Evolutionary conservation across 2,888 invertebrate species (phyloP).

Genomic region (Drosophila ustulata): DNA sequence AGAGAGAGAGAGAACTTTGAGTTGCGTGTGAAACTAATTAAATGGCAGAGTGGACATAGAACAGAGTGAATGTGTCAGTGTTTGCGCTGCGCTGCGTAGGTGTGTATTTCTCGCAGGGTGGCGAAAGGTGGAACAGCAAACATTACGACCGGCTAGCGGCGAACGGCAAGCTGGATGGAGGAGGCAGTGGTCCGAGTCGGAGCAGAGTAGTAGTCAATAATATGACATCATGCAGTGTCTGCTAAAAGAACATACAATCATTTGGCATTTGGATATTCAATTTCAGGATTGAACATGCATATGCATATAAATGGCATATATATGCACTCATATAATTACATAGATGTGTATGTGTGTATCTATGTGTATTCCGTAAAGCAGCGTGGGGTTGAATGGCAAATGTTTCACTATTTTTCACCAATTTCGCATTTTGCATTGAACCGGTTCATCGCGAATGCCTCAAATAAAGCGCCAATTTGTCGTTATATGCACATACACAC

Average conservation of each 20-base stretch:
- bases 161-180: conserved; percentile 12
- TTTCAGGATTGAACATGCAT: conserved; percentile 12
- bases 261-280: background rate
- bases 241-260: conserved; percentile 8
- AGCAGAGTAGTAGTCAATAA: conserved; percentile 7
- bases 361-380: conserved; percentile 18
- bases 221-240: conserved; percentile 40
- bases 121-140: conserved; percentile 46
- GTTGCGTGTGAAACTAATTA: conserved; percentile 26
- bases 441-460: conserved; percentile 31
- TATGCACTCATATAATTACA: background rate
- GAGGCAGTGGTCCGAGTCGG: background rate
- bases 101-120: conserved; percentile 12
- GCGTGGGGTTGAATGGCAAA: background rate
- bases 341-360: background rate
- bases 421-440: conserved; percentile 20
- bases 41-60: background rate
- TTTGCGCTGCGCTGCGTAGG: conserved; percentile 7
- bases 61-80: conserved; percentile 24
- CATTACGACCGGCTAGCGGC: conserved; percentile 44
- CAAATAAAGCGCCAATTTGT: conserved; percentile 41
- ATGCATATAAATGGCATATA: conserved; percentile 1
- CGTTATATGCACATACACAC: conserved; percentile 4
- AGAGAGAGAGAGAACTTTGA: conserved; percentile 4
- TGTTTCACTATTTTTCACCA: conserved; percentile 14